Base-by-base conservation (phyloP, 1,140 invertebrate genomes). In the Drosophila pachea region DNA sequence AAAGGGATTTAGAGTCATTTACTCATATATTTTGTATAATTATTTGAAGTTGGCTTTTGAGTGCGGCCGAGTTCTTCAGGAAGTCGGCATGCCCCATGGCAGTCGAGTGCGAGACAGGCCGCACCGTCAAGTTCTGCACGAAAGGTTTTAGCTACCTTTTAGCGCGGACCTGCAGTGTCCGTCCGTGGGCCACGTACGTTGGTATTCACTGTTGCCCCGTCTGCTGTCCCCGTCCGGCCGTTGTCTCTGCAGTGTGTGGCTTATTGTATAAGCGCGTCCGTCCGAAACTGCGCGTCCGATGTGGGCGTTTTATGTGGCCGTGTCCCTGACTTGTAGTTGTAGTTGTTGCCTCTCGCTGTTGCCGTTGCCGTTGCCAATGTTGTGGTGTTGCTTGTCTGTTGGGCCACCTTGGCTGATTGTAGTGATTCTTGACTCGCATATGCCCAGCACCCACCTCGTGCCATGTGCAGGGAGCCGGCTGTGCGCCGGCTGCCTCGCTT, bases 111-210 rank as follows among this genome's bases (percentile, higher is more conserved):
- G 53, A 38, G 50, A 53, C 40, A n/a, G 7, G 16, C 68, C 56
- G 61, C 68, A 66, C 32, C 72, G 50, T 61, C 61, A 68, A 74
- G 81, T 84, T 84, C 81, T 86, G 81, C 81, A 86, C 81, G 81
- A 84, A 81, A 86, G 81, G 86, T 72, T 84, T 84, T 81, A 76
- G 81, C 75, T 84, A 72, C 81, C 81, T 81, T 78, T 71, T 60
- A 63, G 36, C 68, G 49, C 42, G 59, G 31, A 52, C 48, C 54
- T 55, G 67, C 31, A 55, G 42, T 64, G 48, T 33, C 54, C 48
- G 54, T 68, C 50, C 47, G 14, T 47, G 42, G 55, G 68, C 64
- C 60, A 58, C 65, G 55, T 60, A 45, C 47, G 63, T 38, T 60
- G 22, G 36, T 50, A 52, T 43, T 66, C 58, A 52, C 29, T 16